A percentile compares a stretch with the other conserved stretches of the same genome.
These are phyloP conservation scores for Burhinus bistriatus DNA, from an alignment of 2,113 vertebrate genomes.

Conservation along the genomic window DNA sequence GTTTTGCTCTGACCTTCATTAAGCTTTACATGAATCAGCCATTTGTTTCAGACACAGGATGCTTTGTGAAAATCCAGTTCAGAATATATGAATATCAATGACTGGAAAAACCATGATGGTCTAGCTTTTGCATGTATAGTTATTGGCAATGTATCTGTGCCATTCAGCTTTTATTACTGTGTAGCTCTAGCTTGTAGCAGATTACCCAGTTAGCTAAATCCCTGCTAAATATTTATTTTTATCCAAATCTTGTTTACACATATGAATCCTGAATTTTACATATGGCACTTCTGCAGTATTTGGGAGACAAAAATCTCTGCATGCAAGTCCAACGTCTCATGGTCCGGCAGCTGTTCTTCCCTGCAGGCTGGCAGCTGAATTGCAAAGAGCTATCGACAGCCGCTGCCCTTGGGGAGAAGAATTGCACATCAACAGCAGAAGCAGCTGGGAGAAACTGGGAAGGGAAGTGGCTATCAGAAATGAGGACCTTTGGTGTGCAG, in stretches of 20 bases:
- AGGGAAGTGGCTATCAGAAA: background rate
- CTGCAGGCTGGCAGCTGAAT: background rate
- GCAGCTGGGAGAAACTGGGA: background rate
- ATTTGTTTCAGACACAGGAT: background rate
- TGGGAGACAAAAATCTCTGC: background rate
- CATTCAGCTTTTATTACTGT: background rate
- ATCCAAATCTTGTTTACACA: background rate
- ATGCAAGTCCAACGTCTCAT: accelerated
- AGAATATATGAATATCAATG: background rate
- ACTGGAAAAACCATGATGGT: background rate
- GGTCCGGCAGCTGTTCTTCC: background rate
- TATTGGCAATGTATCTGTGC: background rate
- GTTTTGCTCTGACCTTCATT: background rate
- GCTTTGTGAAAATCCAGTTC: background rate
- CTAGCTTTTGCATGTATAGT: background rate
- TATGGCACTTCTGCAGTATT: background rate
- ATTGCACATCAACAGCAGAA: background rate
- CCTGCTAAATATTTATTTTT: background rate
- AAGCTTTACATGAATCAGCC: background rate
- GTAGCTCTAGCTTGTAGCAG: background rate
- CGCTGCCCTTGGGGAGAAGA: accelerated
- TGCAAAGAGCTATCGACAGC: background rate
- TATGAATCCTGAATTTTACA: background rate
- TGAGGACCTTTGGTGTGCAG: background rate
- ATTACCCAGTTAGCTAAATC: background rate